Base-by-base conservation (phyloP, 2,888 invertebrate species). In the Alviniconcha strummeri region DNA sequence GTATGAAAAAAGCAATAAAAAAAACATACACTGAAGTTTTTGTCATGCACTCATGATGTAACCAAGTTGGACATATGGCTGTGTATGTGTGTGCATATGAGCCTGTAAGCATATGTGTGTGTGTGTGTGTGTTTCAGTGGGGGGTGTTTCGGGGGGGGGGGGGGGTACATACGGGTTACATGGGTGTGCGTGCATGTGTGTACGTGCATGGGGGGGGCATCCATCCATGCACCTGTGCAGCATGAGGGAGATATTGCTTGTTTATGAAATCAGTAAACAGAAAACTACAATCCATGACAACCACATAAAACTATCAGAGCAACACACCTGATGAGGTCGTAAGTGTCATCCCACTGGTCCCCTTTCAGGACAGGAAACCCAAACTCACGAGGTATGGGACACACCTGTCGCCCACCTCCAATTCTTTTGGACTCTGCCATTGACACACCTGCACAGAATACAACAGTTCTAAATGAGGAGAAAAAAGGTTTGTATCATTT, bases 351-450 rank as follows among this genome's bases (percentile, higher is more conserved):
- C 93, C 93, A 94, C 79, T 88, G 86, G 76, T 91, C 91, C 80
- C 91, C 90, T 85, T 92, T 92, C 82, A 86, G 85, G 4, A 93
- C 87, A 11, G 92, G 93, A 86, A 89, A 94, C 19, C 91, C 87
- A 88, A 94, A 89, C 83, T 93, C 93, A 76, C 93, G 86, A n/a
- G 93, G 93, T 84, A 94, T 85, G 60, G 93, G 92, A 13, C 89
- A 88, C 19, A 92, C 85, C 54, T 92, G 93, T 80, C 90, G 85
- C 8, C 87, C 86, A n/a, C 88, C 84, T 8, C 92, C 92, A 7
- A 90, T 85, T 80, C 89, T 90, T 86, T 92, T 93, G 56, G 92
- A 92, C 83, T 93, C 92, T 52, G 91, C 92, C 57, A 92, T 85
- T 52, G 92, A 90, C 36, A 93, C 81, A 56, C 92, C 93, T 93